phyloP scores from a whole-genome alignment of 2,888 invertebrate genomes.

The Troides aeacus region DNA sequence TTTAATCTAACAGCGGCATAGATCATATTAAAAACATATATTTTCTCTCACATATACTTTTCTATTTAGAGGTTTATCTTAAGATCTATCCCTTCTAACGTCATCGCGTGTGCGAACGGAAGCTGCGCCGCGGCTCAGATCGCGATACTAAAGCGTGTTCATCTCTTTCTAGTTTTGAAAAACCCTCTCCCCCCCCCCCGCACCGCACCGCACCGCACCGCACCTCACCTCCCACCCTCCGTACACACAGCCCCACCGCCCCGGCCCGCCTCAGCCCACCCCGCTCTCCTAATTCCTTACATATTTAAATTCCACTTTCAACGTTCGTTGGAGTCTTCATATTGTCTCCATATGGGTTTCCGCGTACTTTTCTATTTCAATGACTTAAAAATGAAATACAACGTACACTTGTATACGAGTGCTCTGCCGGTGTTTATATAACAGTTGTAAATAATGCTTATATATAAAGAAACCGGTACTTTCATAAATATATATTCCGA shows the following conservation, averaged over 20 bases:
- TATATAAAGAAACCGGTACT: too few relatives aligned
- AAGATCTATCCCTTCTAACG: slow-evolving; percentile 48
- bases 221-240: slow-evolving; percentile 1
- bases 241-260: slow-evolving; percentile 23
- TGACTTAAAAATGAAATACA: not conserved
- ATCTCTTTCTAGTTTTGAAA: slow-evolving; percentile 81
- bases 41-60: too few relatives aligned
- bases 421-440: too few relatives aligned
- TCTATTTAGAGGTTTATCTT: slow-evolving; percentile 39
- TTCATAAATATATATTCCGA: too few relatives aligned
- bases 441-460: too few relatives aligned
- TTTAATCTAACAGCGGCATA: too few relatives aligned
- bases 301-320: slow-evolving; percentile 79
- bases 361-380: slow-evolving; percentile 50
- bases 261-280: slow-evolving; percentile 34
- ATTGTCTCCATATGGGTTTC: slow-evolving; percentile 72
- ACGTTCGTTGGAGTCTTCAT: slow-evolving; percentile 67
- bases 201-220: slow-evolving; percentile 22
- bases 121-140: slow-evolving; percentile 54
- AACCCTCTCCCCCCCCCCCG: slow-evolving; percentile 50
- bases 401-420: too few relatives aligned
- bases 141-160: slow-evolving; percentile 79
- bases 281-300: slow-evolving; percentile 78
- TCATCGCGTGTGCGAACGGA: slow-evolving; percentile 37
- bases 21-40: too few relatives aligned